Base-by-base conservation (phyloP, 2,888 invertebrate species). In the Celastrina argiolus region DNA sequence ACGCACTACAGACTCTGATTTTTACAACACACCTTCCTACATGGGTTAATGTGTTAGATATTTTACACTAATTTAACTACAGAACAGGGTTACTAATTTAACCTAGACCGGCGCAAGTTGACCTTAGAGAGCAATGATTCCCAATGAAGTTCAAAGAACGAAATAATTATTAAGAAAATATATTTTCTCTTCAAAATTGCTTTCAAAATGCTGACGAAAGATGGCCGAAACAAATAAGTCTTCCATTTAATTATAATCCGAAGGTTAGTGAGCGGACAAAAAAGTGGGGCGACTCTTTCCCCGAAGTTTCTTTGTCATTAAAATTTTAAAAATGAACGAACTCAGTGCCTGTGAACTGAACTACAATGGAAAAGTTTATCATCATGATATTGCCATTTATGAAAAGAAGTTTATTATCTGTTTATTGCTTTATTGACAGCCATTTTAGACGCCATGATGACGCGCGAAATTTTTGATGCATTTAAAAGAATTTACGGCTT, bases 381-480 rank as follows among this genome's bases (percentile, higher is more conserved):
- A 41, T 41, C 41, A n/a, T n/a, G n/a, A n/a, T n/a, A n/a, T 41
- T 41, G 31, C 31, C n/a, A n/a, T 41, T 41, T 41, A 41, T 41
- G 8, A 2, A 41, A 31, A 31, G 31, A 31, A 31, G 31, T 4
- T 4, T 31, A 31, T 5, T 7, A 0, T 31, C 7, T 31, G 31
- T 31, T 31, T 31, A 31, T 31, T 31, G 31, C 1, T 4, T 31
- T 31, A 31, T 31, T n/a, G 51, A 8, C 22, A 51, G 51, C 51
- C n/a, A n/a, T n/a, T n/a, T n/a, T n/a, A n/a, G n/a, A n/a, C 8
- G 64, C 75, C 75, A 76, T 71, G 28, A 83, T 84, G 84, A 69
- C 77, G 66, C 68, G 77, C 80, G 80, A 85, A 85, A 84, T 85
- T 84, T 71, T 73, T 68, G 79, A 78, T 78, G 75, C 76, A 56